Conservation (phyloP, 1,140 invertebrate species). For the Agrypnia vestita region DNA sequence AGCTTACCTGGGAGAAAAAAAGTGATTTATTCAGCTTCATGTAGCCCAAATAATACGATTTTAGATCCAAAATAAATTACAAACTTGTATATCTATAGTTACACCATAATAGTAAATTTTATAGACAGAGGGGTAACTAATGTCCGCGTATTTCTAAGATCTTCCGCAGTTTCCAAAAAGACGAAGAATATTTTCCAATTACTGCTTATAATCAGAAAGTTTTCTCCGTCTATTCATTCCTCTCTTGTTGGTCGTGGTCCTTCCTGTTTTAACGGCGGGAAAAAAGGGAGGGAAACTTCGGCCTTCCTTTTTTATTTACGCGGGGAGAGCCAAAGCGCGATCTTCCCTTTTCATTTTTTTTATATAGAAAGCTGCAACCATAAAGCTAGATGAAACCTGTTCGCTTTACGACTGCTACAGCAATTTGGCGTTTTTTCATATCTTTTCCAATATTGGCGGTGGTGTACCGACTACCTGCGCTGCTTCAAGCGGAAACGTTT, state of each 20-base stretch:
- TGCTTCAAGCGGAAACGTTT: constrained; percentile 3
- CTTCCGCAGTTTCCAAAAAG: neutral
- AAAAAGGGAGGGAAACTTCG: constrained; percentile 21
- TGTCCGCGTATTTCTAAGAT: neutral
- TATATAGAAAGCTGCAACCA: constrained; percentile 49
- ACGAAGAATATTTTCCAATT: constrained; percentile 49
- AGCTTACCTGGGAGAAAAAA: too few relatives aligned
- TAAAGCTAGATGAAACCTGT: constrained; percentile 60
- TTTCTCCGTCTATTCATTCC: constrained; percentile 48
- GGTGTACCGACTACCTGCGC: neutral
- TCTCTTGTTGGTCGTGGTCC: constrained; percentile 22
- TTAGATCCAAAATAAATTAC: too few relatives aligned
- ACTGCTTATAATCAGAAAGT: constrained; percentile 58
- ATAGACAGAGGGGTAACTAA: too few relatives aligned
- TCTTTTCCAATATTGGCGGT: constrained; percentile 50
- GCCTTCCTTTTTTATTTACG: constrained; percentile 55
- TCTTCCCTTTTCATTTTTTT: constrained; percentile 39
- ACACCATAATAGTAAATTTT: too few relatives aligned
- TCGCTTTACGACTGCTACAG: constrained; percentile 55
- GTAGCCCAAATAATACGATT: too few relatives aligned
- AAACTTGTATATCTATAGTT: too few relatives aligned
- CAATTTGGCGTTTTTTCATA: constrained; percentile 55
- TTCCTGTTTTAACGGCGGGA: constrained; percentile 42
- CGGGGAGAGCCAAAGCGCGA: constrained; percentile 43
- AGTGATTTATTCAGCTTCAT: too few relatives aligned